Percentiles rank a stretch among this genome's conserved stretches.
These are phyloP conservation scores for Hyposmocoma kahamanoa DNA, from an alignment of 1,140 invertebrate species.

Conservation along the genomic window DNA sequence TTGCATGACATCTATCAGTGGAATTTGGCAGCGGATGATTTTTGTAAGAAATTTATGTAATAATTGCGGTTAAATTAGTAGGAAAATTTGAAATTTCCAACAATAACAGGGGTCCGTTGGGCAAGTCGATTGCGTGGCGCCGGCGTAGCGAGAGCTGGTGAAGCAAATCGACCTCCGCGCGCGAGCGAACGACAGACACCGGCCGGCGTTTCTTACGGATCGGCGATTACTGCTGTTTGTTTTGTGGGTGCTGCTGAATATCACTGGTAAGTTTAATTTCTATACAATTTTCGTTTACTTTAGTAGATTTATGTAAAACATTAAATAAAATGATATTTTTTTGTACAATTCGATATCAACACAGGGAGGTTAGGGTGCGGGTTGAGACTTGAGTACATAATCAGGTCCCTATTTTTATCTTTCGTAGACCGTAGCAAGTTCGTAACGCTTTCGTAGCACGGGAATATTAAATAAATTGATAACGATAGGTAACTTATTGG, in stretches of 20 bases:
- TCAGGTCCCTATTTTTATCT: too few relatives aligned
- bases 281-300: too few relatives aligned
- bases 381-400: too few relatives aligned
- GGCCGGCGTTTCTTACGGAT: conserved; percentile 39
- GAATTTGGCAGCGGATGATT: conserved; percentile 19
- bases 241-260: background rate
- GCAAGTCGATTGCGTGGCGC: conserved; percentile 43
- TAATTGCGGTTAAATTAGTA: conserved; percentile 19
- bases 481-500: too few relatives aligned
- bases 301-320: too few relatives aligned
- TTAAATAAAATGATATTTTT: too few relatives aligned
- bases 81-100: conserved; percentile 31
- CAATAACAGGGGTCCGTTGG: conserved; percentile 41
- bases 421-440: too few relatives aligned
- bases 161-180: conserved; percentile 56
- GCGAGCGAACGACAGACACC: conserved; percentile 40
- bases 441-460: too few relatives aligned
- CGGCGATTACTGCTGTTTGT: background rate
- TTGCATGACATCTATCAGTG: conserved; percentile 35
- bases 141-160: conserved; percentile 42
- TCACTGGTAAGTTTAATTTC: background rate
- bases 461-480: too few relatives aligned
- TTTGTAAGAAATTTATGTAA: conserved; percentile 37
- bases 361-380: too few relatives aligned
- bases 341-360: too few relatives aligned